phyloP scores from a whole-genome alignment of 2,113 vertebrate genomes.

The Puma concolor region DNA sequence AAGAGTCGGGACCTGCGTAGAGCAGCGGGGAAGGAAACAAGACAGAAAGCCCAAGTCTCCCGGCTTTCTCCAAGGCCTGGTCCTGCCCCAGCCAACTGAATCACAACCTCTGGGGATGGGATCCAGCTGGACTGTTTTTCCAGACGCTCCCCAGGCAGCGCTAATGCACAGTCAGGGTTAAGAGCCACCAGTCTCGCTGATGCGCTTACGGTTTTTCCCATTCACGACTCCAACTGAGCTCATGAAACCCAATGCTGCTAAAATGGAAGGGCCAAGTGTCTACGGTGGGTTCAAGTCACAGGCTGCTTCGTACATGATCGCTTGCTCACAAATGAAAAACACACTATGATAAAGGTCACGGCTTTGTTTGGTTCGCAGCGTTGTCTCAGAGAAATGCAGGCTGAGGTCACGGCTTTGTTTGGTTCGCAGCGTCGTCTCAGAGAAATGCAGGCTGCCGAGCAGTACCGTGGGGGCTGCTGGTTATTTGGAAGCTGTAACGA shows the following conservation, averaged over 20 bases:
- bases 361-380: background rate
- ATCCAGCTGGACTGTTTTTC: background rate
- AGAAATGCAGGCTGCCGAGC: background rate
- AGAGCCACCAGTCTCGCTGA: background rate
- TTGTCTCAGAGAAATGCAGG: background rate
- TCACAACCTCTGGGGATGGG: background rate
- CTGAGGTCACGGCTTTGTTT: background rate
- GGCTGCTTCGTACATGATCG: background rate
- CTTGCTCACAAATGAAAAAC: background rate
- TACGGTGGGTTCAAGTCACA: background rate
- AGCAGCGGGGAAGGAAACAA: rapidly evolving
- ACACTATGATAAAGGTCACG: background rate
- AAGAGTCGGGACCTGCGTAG: background rate
- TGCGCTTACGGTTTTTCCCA: background rate
- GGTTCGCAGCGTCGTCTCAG: background rate
- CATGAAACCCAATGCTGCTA: background rate
- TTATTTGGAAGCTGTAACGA: background rate
- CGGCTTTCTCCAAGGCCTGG: background rate
- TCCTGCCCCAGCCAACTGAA: background rate
- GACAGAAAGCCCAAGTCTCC: background rate
- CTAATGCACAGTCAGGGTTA: background rate
- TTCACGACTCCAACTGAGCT: background rate
- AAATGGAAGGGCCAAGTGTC: background rate
- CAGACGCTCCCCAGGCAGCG: background rate
- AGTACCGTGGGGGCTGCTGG: background rate